A percentile compares a stretch with the other conserved stretches of the same genome.
Conservation (phyloP, 2,797 vertebrate genomes). For the Chromis chromis region DNA sequence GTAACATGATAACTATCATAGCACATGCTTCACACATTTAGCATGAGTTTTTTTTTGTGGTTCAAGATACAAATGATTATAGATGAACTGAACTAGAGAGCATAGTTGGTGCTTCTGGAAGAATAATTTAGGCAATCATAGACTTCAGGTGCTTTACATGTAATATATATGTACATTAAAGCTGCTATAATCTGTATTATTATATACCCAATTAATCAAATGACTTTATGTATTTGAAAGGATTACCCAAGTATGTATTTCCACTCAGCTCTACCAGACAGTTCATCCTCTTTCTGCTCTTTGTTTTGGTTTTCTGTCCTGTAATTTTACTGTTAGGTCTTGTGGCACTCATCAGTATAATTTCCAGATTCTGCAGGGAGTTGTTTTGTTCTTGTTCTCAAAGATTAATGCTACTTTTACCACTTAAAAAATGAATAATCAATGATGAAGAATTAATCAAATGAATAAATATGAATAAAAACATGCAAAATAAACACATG, state of each 20-base stretch:
- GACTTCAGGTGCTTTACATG: not conserved
- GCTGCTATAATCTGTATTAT: conserved; percentile 1
- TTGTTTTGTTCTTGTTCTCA: too few relatives aligned
- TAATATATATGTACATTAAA: not conserved
- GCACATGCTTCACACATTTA: too few relatives aligned
- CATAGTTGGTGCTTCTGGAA: not conserved
- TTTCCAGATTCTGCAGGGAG: too few relatives aligned
- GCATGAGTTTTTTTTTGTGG: too few relatives aligned
- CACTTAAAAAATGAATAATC: too few relatives aligned
- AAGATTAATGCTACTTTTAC: too few relatives aligned
- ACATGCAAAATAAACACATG: too few relatives aligned
- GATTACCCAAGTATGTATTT: too few relatives aligned
- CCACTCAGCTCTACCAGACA: not conserved
- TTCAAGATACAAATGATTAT: not conserved
- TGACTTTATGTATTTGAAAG: not conserved
- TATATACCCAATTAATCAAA: not conserved
- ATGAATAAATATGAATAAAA: too few relatives aligned
- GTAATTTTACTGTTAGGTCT: not conserved
- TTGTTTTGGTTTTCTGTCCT: not conserved
- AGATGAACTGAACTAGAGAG: not conserved
- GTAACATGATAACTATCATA: too few relatives aligned
- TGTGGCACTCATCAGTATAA: not conserved
- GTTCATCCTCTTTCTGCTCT: not conserved
- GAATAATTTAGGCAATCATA: not conserved
- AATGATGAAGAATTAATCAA: too few relatives aligned